Conservation (phyloP, 2,113 vertebrate genomes). For the Eurystomus gularis region DNA sequence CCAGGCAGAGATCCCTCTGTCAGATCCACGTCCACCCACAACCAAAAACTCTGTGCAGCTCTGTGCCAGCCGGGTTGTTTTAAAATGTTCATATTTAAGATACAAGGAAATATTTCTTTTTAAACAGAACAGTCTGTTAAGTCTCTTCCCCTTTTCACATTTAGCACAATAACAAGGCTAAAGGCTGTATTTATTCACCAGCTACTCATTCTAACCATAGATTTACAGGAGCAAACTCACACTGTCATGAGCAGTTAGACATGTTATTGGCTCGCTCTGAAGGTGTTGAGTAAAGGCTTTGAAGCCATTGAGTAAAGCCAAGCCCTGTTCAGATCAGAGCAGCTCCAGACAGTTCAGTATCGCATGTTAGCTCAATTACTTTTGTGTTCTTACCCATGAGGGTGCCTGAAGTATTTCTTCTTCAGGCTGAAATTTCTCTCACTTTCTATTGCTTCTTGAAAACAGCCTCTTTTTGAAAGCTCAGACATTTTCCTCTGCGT, state of each 20-base stretch:
- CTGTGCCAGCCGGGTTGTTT: neutral
- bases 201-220: neutral
- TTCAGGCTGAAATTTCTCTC: neutral
- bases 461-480: neutral
- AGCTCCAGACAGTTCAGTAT: neutral
- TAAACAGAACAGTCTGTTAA: constrained; percentile 46
- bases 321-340: neutral
- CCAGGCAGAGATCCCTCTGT: rapidly evolving
- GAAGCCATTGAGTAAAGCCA: neutral
- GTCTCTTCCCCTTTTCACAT: constrained; percentile 58
- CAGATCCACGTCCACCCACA: rapidly evolving
- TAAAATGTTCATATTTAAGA: neutral
- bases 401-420: neutral
- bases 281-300: neutral
- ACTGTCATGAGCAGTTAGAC: neutral
- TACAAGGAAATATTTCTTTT: constrained; percentile 44
- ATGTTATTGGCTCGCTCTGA: neutral
- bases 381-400: neutral
- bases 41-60: neutral
- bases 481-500: neutral
- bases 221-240: neutral
- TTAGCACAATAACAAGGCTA: neutral
- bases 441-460: neutral
- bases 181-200: constrained; percentile 27
- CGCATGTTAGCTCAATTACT: neutral